phyloP scores from a whole-genome alignment of 2,888 invertebrate genomes.

The Drosophila nigricruria region DNA sequence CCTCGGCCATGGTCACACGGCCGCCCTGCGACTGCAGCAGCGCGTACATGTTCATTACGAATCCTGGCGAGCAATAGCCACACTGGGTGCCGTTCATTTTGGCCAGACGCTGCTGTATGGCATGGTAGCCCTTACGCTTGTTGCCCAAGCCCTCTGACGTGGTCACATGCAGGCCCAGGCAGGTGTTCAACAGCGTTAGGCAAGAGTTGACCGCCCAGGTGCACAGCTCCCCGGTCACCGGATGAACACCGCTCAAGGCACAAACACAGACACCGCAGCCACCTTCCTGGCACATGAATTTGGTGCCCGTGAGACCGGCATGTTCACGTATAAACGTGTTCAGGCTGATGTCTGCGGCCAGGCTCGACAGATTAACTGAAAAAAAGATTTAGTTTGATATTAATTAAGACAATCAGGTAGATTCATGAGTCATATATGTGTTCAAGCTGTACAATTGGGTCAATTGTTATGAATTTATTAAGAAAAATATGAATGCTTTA shows the following conservation, averaged over 20 bases:
- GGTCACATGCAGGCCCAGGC: slow-evolving; percentile 89
- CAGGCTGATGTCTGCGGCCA: slow-evolving; percentile 86
- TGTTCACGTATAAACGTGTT: slow-evolving; percentile 88
- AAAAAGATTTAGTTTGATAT: neutral
- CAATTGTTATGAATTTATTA: too few relatives aligned
- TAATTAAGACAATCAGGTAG: neutral
- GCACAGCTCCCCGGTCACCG: slow-evolving; percentile 85
- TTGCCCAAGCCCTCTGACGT: slow-evolving; percentile 91
- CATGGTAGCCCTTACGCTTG: slow-evolving; percentile 88
- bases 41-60: slow-evolving; percentile 91
- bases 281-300: slow-evolving; percentile 89
- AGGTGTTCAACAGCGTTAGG: slow-evolving; percentile 88
- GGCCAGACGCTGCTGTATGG: slow-evolving; percentile 89
- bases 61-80: slow-evolving; percentile 91
- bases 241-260: slow-evolving; percentile 81
- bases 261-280: slow-evolving; percentile 89
- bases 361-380: slow-evolving; percentile 77
- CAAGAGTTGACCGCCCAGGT: slow-evolving; percentile 90
- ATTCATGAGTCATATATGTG: neutral
- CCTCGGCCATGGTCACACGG: slow-evolving; percentile 87
- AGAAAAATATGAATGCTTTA: too few relatives aligned
- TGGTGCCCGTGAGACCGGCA: slow-evolving; percentile 88
- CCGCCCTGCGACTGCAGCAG: slow-evolving; percentile 86
- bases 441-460: neutral
- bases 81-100: slow-evolving; percentile 90